These are phyloP conservation scores for Ailuropoda melanoleuca DNA, from an alignment of 2,113 vertebrate genomes.

Conservation along the genomic window DNA sequence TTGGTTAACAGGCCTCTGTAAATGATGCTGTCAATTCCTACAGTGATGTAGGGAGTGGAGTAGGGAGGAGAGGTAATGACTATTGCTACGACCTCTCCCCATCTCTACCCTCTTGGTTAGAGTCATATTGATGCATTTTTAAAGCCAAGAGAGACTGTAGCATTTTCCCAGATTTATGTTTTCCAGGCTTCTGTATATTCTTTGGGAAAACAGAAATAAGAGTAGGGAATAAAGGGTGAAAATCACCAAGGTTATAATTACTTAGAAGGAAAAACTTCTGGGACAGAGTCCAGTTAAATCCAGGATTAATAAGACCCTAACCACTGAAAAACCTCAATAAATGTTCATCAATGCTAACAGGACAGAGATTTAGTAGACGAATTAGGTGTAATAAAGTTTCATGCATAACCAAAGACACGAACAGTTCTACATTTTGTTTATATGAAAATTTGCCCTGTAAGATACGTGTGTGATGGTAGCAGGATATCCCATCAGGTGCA, in stretches of 20 bases:
- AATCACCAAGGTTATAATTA: slow-evolving; percentile 6
- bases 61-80: neutral
- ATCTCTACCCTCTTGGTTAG: neutral
- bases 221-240: neutral
- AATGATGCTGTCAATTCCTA: neutral
- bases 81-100: neutral
- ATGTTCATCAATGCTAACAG: neutral
- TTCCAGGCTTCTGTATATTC: neutral
- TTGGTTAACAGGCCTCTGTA: neutral
- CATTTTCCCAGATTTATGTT: slow-evolving; percentile 39
- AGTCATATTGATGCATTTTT: slow-evolving; percentile 21
- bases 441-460: neutral
- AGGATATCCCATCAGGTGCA: neutral
- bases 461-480: neutral
- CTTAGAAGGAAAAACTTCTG: neutral
- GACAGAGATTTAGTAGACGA: neutral
- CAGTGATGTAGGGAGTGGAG: neutral
- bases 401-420: neutral
- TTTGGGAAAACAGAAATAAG: slow-evolving; percentile 12
- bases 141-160: neutral
- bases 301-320: slow-evolving; percentile 2
- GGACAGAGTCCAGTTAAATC: neutral
- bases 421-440: neutral
- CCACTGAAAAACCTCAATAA: neutral
- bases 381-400: neutral